Base-by-base conservation (phyloP, 2,113 vertebrate species). In the Chaetura pelagica region DNA sequence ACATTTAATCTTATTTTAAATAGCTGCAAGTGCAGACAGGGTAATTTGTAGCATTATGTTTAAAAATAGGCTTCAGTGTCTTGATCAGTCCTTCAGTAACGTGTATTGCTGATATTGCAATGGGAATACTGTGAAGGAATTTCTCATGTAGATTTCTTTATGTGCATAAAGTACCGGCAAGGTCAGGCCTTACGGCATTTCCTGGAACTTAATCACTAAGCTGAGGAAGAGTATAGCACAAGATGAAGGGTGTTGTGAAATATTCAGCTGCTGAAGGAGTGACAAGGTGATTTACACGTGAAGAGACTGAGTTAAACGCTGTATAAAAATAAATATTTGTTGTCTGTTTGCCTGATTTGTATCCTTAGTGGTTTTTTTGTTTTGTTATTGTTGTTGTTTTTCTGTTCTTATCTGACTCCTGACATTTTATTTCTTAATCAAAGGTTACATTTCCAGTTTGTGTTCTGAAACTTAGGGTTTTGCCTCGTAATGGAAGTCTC, bases 161-260 rank as follows among this genome's bases (percentile, higher is more conserved):
- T 4, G 22, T 61, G 18, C 38, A 9, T 68, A 24, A 92, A 78
- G 13, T 29, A 32, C 29, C 22, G 32, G 59, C 59, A 94, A 77
- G 68, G 62, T 87, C 64, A 82, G 54, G 38, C 67, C 34, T 63
- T 66, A 13, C 67, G 40, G 57, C 51, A 30, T 84, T 92, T 96
- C 68, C 79, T 95, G 90, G 73, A 89, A 92, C 59, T 55, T 90
- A 84, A 80, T 87, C 40, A 78, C 52, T 19, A 61, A 32, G 78
- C 64, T 54, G 49, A 81, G 83, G 59, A 95, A 91, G 51, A 84
- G 26, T 46, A n/a, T 58, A 88, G 62, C 69, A 87, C 87, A 92
- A 91, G 74, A 86, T 95, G 88, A 96, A 30, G 63, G 15, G 7
- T 77, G 12, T 61, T 12, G 6, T 66, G 30, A 95, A 83, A 66